Evolutionary conservation across 23 tunicate species (phyloP).

Genomic region (Ciona savignyi): DNA sequence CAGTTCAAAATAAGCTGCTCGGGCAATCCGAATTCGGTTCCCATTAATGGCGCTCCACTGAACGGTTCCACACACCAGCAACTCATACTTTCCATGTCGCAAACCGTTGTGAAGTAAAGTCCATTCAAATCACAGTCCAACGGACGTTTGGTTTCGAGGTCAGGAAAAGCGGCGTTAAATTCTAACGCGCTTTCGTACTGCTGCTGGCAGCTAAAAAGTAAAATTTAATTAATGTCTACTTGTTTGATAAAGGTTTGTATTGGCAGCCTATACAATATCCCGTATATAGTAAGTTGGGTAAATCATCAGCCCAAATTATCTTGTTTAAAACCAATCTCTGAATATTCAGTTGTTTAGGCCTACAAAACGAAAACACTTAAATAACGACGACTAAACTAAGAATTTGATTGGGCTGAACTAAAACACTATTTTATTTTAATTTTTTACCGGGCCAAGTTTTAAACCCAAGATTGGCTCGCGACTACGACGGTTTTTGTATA

Average conservation of each 20-base stretch:
- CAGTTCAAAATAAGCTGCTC: background rate
- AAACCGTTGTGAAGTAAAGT: background rate
- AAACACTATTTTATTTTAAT: too few species aligned
- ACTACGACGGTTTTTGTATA: too few species aligned
- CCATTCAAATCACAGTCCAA: background rate
- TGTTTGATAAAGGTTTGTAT: background rate
- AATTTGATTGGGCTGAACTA: too few species aligned
- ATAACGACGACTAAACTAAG: too few species aligned
- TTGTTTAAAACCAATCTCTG: too few species aligned
- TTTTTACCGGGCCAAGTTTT: too few species aligned
- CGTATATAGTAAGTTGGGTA: too few species aligned
- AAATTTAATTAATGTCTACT: background rate
- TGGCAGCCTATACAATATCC: too few species aligned
- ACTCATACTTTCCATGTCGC: background rate
- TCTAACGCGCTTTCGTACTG: background rate
- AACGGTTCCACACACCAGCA: background rate
- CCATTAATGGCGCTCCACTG: background rate
- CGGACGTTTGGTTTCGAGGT: background rate
- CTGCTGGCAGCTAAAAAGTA: background rate
- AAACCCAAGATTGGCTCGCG: too few species aligned
- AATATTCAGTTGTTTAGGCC: too few species aligned
- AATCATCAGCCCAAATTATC: too few species aligned
- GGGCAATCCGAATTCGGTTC: background rate
- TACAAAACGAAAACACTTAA: too few species aligned
- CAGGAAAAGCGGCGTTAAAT: background rate